Base-by-base conservation (phyloP, 2,888 invertebrate species). In the Antheraea assamensis region DNA sequence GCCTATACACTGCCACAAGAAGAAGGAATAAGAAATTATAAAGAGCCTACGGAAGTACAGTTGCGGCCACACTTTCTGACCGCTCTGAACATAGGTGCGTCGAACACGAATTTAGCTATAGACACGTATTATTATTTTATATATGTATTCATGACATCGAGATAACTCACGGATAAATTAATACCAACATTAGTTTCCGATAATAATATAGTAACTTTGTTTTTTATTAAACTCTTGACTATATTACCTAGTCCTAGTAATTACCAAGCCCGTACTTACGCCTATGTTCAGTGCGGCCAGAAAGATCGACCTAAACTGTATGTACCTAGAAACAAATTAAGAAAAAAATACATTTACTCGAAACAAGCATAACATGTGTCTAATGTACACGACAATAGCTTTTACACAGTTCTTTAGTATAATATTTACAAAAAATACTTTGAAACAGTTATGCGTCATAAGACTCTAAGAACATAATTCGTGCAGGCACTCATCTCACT, bases 401-500 rank as follows among this genome's bases (percentile, higher is more conserved):
- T 27, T 24, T 42, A 24, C 30, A 17, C 61, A 42, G 17, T 27
- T 35, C 49, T 61, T 61, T 35, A 72, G 61, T 70, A 70, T 64
- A 55, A 21, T 74, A 66, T 71, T 66, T 66, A 71, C 71, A 71
- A 64, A 52, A 31, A 55, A 76, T 71, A 75, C 71, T 64, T 64
- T 75, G 76, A 77, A 72, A 73, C 64, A 72, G 35, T 73, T 78
- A 78, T 76, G 72, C 58, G 24, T 58, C 10, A 64, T 76, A 76
- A 79, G 77, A 76, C 77, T n/a, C n/a, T 75, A 79, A 83, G 76
- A 78, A 81, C 77, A 73, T 78, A 82, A 82, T 80, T 80, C 78
- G 79, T 82, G 80, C 84, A 88, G 88, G 87, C 88, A 88, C 87
- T 86, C 84, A 78, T 88, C 88, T 88, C 88, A 88, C 88, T 88